Evolutionary conservation across 1,140 invertebrate species (phyloP), one percentile per base, ranked within the genome.

Genomic region (Wasmannia auropunctata): DNA sequence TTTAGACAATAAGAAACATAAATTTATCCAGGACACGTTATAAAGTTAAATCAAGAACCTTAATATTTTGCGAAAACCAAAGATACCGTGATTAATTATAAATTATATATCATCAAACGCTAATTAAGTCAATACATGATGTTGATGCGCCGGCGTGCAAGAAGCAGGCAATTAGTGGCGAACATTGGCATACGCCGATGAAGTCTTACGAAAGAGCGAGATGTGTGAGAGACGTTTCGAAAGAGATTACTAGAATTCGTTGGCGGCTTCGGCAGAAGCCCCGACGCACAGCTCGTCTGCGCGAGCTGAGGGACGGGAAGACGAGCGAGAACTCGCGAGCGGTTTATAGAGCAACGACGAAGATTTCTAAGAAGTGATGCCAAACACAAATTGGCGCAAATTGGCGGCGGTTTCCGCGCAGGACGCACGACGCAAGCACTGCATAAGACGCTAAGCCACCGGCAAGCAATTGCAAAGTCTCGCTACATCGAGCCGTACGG

Each of bases 391-490:
- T 94, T 94, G 93, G 93, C 92, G 92, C 91, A 95, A 95, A 95
- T 95, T 95, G 94, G 92, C 90, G 91, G 90, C 89, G 91, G 93
- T 90, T 93, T 92, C 89, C 91, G 91, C 92, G 91, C 91, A 92
- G 91, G 85, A 88, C 88, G 86, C 79, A 62, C 58, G 25, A 56
- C 65, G 85, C 65, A 65, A 91, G 86, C 67, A 37, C 88, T 92
- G 91, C 88, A 88, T 88, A 90, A 92, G 91, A 93, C 91, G 92
- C 92, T 94, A 94, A 95, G 94, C 93, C 93, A 93, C 92, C 92
- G 92, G 92, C 93, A 93, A 94, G 94, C 94, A 94, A 95, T 95
- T 94, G 88, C 94, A 92, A 94, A 94, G 93, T 92, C 91, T 92
- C 83, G 88, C 91, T 91, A 92, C 91, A 91, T 91, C 93, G 93